Conservation (phyloP, 2,797 vertebrate genomes). For the Nannoperca australis region DNA sequence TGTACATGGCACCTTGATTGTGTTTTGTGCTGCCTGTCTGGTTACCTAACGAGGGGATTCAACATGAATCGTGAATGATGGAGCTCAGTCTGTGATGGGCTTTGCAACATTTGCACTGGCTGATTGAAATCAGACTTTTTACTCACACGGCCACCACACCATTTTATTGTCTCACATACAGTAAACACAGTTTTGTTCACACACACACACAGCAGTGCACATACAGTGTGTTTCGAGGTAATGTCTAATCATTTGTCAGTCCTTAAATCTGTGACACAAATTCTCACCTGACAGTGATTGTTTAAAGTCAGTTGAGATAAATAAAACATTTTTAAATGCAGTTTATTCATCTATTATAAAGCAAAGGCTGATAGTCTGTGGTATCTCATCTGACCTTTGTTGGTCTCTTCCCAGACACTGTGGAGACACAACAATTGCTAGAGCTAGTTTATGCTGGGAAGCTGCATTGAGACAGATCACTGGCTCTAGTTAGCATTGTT, state of each 20-base stretch:
- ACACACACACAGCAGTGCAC: slow-evolving; percentile 19
- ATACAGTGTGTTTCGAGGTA: slow-evolving; percentile 4
- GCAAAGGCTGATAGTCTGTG: slow-evolving; percentile 27
- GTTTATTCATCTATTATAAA: slow-evolving; percentile 22
- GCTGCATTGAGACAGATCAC: slow-evolving; percentile 74
- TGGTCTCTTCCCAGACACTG: slow-evolving; percentile 45
- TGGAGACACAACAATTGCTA: slow-evolving; percentile 64
- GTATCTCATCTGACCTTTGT: slow-evolving; percentile 60
- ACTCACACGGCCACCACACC: neutral
- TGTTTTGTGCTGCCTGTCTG: neutral
- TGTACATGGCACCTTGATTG: neutral
- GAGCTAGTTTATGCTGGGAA: slow-evolving; percentile 63
- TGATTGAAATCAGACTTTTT: slow-evolving; percentile 25
- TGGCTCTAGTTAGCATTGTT: slow-evolving; percentile 82
- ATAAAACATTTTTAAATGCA: neutral
- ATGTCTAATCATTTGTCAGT: neutral
- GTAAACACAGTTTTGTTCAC: slow-evolving; percentile 20
- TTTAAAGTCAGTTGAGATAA: neutral
- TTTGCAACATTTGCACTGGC: slow-evolving; percentile 15
- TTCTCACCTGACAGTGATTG: neutral
- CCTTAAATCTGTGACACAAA: neutral
- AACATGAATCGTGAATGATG: neutral
- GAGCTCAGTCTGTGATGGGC: neutral
- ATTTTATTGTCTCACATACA: slow-evolving; percentile 3
- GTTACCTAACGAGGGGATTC: neutral